Evolutionary conservation across 1,140 invertebrate species (phyloP).

Genomic region (Semibalanus balanoides): DNA sequence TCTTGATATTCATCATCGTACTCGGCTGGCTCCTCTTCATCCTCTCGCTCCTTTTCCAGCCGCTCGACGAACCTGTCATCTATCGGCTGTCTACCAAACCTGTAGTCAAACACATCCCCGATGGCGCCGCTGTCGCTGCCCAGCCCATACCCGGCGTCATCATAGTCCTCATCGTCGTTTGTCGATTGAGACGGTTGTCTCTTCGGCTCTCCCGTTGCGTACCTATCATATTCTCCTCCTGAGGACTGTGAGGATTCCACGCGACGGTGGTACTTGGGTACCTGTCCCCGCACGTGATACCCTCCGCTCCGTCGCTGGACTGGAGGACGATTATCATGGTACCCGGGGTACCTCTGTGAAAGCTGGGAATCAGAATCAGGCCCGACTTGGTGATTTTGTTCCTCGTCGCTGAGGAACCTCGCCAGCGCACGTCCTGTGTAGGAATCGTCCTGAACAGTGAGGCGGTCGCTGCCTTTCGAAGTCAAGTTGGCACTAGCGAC

Average conservation of each 20-base stretch:
- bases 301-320: too few species aligned
- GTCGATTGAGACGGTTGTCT: too few species aligned
- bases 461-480: background rate
- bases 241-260: background rate
- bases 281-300: background rate
- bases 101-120: background rate
- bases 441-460: background rate
- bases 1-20: background rate
- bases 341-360: background rate
- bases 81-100: background rate
- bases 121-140: background rate
- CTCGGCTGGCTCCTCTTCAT: background rate
- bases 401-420: background rate
- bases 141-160: background rate
- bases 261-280: background rate
- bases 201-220: background rate
- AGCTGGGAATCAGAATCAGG: too few species aligned
- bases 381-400: too few species aligned
- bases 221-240: background rate
- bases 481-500: too few species aligned
- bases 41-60: background rate
- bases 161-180: background rate
- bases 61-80: background rate
- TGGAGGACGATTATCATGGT: background rate
- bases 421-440: background rate